Conservation (phyloP, 2,888 invertebrate genomes). For the Tetranychus truncatus region DNA sequence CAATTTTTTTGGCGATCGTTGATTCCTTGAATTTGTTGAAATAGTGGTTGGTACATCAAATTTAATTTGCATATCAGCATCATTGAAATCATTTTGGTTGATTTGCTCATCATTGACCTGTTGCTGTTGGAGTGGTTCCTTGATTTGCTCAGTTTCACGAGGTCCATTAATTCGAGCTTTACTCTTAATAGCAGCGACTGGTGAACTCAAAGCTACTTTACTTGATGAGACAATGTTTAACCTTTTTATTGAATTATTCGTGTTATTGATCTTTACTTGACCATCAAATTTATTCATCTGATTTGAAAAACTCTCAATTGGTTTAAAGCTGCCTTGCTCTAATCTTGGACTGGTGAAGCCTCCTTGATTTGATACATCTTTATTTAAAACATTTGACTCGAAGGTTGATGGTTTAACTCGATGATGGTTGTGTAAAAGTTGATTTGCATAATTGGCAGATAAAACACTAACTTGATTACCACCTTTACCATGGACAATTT, state of each 20-base stretch:
- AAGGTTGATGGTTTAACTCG: background rate
- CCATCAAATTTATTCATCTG: background rate
- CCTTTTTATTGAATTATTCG: background rate
- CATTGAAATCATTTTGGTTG: background rate
- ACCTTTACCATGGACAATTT: background rate
- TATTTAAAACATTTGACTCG: background rate
- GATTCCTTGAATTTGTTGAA: background rate
- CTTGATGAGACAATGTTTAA: background rate
- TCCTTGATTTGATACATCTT: background rate
- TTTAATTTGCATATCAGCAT: background rate
- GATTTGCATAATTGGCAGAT: background rate
- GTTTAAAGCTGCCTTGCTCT: background rate
- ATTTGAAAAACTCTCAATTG: slow-evolving; percentile 6
- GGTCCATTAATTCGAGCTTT: background rate
- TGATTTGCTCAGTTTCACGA: background rate
- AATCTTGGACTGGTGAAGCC: background rate
- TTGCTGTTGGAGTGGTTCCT: background rate
- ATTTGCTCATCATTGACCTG: background rate
- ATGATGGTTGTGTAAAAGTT: background rate
- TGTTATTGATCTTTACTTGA: background rate
- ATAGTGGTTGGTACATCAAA: background rate
- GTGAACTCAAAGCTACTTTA: background rate
- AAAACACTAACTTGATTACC: background rate
- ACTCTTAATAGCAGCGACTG: background rate
- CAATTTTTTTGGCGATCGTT: background rate